phyloP scores from a whole-genome alignment of 1,140 invertebrate species.

The Xylocopa sonorina region DNA sequence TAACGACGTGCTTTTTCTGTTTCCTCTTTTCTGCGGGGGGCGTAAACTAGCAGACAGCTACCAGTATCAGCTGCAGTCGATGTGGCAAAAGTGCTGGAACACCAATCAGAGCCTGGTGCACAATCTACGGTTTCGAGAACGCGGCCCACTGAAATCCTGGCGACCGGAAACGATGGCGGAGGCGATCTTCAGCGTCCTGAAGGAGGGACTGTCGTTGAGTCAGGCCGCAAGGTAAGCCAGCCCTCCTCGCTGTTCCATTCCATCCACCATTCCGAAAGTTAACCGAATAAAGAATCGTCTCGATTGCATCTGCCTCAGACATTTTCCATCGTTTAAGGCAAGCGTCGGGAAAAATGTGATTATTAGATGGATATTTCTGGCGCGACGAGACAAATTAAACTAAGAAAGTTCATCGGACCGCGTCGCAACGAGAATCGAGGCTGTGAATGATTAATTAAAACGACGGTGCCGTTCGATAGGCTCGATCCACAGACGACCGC shows the following conservation, averaged over 20 bases:
- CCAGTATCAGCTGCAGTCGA: constrained; percentile 95
- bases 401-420: constrained; percentile 39
- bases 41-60: constrained; percentile 91
- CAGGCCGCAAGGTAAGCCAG: constrained; percentile 87
- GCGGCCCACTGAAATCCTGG: constrained; percentile 95
- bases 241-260: not conserved
- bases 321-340: constrained; percentile 22
- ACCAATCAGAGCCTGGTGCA: constrained; percentile 94
- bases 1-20: constrained; percentile 75
- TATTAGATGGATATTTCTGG: constrained; percentile 43
- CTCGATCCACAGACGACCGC: too few species aligned
- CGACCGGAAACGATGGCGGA: constrained; percentile 96
- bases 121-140: constrained; percentile 94
- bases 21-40: constrained; percentile 79
- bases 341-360: constrained; percentile 31
- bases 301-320: constrained; percentile 14
- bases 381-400: constrained; percentile 39
- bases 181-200: constrained; percentile 94
- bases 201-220: constrained; percentile 93
- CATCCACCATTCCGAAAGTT: not conserved
- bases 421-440: not conserved
- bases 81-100: constrained; percentile 97
- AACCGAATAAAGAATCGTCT: constrained; percentile 9
- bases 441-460: not conserved
- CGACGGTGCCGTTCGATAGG: too few species aligned